phyloP scores from a whole-genome alignment of 2,797 vertebrate species.

The Glyptemys insculpta region DNA sequence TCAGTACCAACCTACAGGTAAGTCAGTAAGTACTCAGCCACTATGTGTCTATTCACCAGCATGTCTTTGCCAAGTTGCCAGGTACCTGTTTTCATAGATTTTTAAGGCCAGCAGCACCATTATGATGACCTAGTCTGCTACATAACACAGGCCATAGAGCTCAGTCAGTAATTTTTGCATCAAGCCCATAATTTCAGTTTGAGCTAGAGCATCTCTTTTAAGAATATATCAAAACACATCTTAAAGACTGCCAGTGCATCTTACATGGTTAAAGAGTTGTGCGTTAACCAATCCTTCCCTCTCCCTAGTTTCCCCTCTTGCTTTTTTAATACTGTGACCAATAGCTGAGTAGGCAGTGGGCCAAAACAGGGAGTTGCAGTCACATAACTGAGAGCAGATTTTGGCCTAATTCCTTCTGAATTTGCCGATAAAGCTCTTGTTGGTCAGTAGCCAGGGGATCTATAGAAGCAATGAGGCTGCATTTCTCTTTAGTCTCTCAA shows the following conservation, averaged over 20 bases:
- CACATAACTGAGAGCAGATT: not conserved
- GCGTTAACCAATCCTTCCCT: not conserved
- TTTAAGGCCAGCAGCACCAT: not conserved
- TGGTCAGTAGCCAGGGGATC: not conserved
- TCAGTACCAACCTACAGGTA: not conserved
- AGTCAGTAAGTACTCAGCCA: not conserved
- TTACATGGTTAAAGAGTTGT: not conserved
- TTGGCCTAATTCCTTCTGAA: not conserved
- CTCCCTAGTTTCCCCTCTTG: not conserved
- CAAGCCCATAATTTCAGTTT: not conserved
- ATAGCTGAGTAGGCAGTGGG: not conserved
- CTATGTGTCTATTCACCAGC: not conserved
- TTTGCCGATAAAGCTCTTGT: not conserved
- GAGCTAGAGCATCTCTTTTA: not conserved
- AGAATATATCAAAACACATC: not conserved
- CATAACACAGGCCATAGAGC: not conserved
- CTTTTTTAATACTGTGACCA: not conserved
- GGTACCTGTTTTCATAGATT: not conserved
- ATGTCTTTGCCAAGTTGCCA: not conserved
- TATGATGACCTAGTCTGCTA: not conserved
- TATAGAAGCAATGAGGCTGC: not conserved
- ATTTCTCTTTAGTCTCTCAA: not conserved
- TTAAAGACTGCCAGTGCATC: not conserved
- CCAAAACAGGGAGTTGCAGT: not conserved
- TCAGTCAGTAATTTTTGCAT: not conserved